A percentile compares a stretch with the other conserved stretches of the same genome.
These are phyloP conservation scores for Brachyhypopomus gauderio DNA, from an alignment of 2,113 vertebrate species.

Conservation along the genomic window DNA sequence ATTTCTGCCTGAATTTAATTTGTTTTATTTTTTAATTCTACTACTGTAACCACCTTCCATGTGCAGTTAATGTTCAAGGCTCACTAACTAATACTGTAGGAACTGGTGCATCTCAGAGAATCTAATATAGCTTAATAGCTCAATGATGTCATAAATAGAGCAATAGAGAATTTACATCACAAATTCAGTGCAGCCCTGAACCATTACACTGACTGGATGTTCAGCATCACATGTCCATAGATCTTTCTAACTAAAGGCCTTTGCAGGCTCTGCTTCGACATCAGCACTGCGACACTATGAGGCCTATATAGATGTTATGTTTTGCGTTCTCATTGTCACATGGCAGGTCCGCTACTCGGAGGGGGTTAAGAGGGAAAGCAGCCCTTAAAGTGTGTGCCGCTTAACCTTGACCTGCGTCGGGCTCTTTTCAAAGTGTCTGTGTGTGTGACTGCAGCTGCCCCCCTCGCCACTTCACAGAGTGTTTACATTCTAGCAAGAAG, in stretches of 20 bases:
- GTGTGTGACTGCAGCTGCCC: conserved; percentile 72
- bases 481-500: conserved; percentile 79
- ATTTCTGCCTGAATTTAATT: not conserved
- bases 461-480: conserved; percentile 75
- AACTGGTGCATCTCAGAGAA: not conserved
- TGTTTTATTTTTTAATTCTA: not conserved
- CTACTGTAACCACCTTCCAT: not conserved
- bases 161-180: not conserved
- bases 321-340: conserved; percentile 39
- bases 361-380: conserved; percentile 77
- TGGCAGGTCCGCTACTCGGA: conserved; percentile 43
- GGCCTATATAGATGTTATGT: conserved; percentile 40
- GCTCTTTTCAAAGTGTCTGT: conserved; percentile 61
- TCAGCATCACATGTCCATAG: too few relatives aligned
- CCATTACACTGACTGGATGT: not conserved
- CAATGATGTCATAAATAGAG: not conserved
- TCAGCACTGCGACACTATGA: not conserved
- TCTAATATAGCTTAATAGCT: not conserved
- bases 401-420: conserved; percentile 76
- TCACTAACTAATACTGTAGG: not conserved
- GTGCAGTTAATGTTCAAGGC: not conserved
- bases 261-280: not conserved
- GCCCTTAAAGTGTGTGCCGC: conserved; percentile 70
- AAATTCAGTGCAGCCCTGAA: not conserved
- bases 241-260: not conserved